Percentiles rank a stretch among this genome's conserved stretches.
Conservation (phyloP, 1,140 invertebrate species). For the Anthonomus grandis region DNA sequence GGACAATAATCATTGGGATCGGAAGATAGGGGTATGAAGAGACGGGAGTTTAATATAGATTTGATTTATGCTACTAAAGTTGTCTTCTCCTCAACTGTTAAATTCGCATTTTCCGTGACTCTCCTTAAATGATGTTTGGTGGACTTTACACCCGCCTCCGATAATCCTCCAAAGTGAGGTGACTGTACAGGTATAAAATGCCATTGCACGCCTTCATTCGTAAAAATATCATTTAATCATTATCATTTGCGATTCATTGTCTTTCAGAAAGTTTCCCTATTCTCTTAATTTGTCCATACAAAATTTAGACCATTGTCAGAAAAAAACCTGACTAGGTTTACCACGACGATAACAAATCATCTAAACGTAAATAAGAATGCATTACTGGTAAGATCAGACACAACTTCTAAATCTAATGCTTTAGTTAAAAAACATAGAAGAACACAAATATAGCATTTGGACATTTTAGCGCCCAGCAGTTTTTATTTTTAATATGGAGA, state of each 20-base stretch:
- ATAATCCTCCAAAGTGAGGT: not conserved
- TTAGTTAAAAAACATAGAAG: slow-evolving; percentile 43
- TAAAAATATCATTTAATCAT: not conserved
- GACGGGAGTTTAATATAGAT: slow-evolving; percentile 28
- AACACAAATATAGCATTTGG: slow-evolving; percentile 38
- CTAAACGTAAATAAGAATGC: slow-evolving; percentile 36
- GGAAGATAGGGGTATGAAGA: slow-evolving; percentile 21
- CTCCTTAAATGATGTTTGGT: slow-evolving; percentile 45
- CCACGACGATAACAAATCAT: slow-evolving; percentile 40
- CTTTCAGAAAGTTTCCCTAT: not conserved
- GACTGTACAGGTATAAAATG: not conserved
- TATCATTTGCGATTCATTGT: no score
- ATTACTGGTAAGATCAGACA: slow-evolving; percentile 35
- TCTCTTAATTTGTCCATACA: slow-evolving; percentile 37
- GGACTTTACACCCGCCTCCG: slow-evolving; percentile 36
- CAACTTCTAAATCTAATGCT: slow-evolving; percentile 44
- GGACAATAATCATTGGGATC: slow-evolving; percentile 28
- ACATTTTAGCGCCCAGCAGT: slow-evolving; percentile 20
- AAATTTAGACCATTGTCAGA: slow-evolving; percentile 29
- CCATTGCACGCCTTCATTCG: not conserved
- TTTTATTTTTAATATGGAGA: slow-evolving; percentile 8
- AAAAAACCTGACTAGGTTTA: slow-evolving; percentile 28
- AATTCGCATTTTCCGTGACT: slow-evolving; percentile 9
- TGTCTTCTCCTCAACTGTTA: slow-evolving; percentile 31
- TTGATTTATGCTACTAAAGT: slow-evolving; percentile 24